These are phyloP conservation scores for Folsomia candida DNA, from an alignment of 2,888 invertebrate species.

Conservation along the genomic window DNA sequence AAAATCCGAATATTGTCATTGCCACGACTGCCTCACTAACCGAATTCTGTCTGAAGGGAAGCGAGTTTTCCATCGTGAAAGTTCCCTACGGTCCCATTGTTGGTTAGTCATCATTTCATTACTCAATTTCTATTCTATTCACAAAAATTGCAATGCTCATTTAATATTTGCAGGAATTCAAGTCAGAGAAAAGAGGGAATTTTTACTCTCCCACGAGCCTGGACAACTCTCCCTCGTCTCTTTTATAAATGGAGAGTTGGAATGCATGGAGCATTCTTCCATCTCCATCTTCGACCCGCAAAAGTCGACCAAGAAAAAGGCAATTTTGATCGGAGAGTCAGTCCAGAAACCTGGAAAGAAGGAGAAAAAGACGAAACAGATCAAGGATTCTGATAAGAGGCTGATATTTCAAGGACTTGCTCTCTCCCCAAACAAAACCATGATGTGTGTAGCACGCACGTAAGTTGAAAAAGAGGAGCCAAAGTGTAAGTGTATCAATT, in stretches of 20 bases:
- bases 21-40: not conserved
- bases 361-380: not conserved
- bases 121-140: no score
- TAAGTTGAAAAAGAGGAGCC: not conserved
- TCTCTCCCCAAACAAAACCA: conserved; percentile 22
- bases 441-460: conserved; percentile 29
- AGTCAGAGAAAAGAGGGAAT: not conserved
- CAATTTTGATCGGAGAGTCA: not conserved
- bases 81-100: conserved; percentile 10
- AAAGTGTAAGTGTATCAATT: not conserved
- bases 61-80: not conserved
- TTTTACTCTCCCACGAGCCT: not conserved
- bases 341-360: conserved; percentile 13
- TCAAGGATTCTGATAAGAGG: conserved; percentile 15
- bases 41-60: not conserved
- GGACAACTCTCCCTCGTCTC: not conserved
- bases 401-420: conserved; percentile 28
- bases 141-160: not conserved
- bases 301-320: not conserved
- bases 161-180: not conserved
- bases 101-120: not conserved
- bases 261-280: conserved; percentile 6
- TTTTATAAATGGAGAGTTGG: conserved; percentile 5
- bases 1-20: conserved; percentile 9
- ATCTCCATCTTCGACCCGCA: not conserved